phyloP scores from a whole-genome alignment of 2,113 vertebrate species.

The Mesitornis unicolor region DNA sequence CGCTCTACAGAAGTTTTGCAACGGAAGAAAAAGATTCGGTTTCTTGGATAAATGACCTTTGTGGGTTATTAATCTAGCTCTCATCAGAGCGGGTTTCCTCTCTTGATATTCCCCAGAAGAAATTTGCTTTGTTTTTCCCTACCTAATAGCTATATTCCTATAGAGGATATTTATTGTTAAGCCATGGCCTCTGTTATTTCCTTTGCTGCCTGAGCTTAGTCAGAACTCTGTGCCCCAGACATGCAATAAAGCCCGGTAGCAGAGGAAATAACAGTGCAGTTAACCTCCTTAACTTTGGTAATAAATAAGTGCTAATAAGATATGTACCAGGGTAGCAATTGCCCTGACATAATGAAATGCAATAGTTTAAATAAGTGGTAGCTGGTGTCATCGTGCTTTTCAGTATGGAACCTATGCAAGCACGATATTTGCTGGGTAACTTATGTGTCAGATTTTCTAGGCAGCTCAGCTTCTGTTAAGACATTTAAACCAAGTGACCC shows the following conservation, averaged over 20 bases:
- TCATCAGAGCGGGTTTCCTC: neutral
- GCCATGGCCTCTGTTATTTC: slow-evolving; percentile 41
- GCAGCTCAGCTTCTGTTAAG: slow-evolving; percentile 11
- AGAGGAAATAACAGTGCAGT: slow-evolving; percentile 70
- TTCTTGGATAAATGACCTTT: neutral
- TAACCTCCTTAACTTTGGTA: slow-evolving; percentile 74
- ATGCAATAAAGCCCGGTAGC: slow-evolving; percentile 64
- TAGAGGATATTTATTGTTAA: slow-evolving; percentile 65
- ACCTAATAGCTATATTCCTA: slow-evolving; percentile 17
- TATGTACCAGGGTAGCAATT: slow-evolving; percentile 62
- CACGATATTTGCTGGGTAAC: neutral
- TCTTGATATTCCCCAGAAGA: neutral
- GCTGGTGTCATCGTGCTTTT: neutral
- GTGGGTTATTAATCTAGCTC: neutral
- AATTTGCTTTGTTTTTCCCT: slow-evolving; percentile 33
- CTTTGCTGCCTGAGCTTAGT: slow-evolving; percentile 42
- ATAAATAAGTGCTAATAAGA: slow-evolving; percentile 76
- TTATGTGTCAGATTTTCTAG: slow-evolving; percentile 16
- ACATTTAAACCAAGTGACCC: neutral
- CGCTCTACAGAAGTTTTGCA: neutral
- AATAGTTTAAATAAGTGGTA: slow-evolving; percentile 32
- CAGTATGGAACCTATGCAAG: neutral
- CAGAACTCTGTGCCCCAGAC: slow-evolving; percentile 29
- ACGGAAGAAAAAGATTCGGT: neutral
- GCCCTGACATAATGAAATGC: slow-evolving; percentile 68